Evolutionary conservation across 2,797 vertebrate species (phyloP), one percentile per base, ranked within the genome.

Genomic region (Neosilurus mollespiculum): DNA sequence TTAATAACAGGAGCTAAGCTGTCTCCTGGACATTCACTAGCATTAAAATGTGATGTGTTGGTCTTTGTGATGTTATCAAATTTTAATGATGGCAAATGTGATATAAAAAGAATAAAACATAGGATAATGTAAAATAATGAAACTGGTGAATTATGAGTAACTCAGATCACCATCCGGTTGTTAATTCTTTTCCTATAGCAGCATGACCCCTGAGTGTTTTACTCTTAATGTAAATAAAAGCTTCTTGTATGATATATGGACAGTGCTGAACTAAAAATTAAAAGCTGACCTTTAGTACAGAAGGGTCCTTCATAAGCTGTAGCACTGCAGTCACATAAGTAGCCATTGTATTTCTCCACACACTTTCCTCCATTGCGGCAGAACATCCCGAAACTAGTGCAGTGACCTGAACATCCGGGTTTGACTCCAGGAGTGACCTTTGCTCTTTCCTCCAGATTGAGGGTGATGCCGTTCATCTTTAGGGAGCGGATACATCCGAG

Each of bases 391-490:
- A 96, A 99, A 90, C 98, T 99, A 0, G 96, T 98, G 83, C 98
- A 99, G 89, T 99, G 98, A 56, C 98, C 98, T 0, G 97, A 98
- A 91, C 98, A 99, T 8, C 98, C 98, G 0, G 98, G 96, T 85
- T 97, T 97, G 84, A 99, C 98, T n/a, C 97, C 98, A 0, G 96
- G 96, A 0, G 98, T 99, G 78, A 99, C 95, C 88, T 94, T 96
- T 0, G 98, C 97, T 87, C 98, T 96, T 81, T 98, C 98, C 49
- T 98, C 98, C 87, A 99, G 92, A 90, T 99, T 96, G 26, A 99
- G 94, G 0, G 97, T 99, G 85, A 98, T 92, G 0, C 98, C 97
- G 0, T 99, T 99, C 96, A 99, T 97, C 86, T 97, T 94, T 24
- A 99, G 89, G 1, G 97, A 96, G 54, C 98, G 96, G 86, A 99